Evolutionary conservation across 2,113 vertebrate species (phyloP).

Genomic region (Egretta garzetta): DNA sequence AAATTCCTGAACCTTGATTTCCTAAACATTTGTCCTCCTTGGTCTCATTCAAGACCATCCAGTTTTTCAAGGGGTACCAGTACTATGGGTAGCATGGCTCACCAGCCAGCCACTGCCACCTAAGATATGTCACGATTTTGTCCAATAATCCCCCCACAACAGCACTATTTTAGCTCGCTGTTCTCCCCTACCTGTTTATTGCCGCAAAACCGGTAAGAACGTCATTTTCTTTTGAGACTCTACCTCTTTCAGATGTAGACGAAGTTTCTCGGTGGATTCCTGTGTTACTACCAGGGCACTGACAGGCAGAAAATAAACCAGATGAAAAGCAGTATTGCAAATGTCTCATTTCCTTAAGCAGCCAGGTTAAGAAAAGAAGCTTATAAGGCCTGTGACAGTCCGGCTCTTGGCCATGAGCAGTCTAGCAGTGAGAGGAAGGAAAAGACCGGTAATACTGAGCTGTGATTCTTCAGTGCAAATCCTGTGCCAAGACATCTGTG

Average conservation of each 20-base stretch:
- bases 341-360: slow-evolving; percentile 2
- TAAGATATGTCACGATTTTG: neutral
- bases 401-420: neutral
- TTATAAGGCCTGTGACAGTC: neutral
- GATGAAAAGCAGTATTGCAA: neutral
- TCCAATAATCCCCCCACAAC: neutral
- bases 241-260: neutral
- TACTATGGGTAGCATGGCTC: neutral
- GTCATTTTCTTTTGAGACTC: neutral
- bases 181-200: neutral
- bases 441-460: neutral
- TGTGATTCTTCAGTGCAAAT: neutral
- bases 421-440: slow-evolving; percentile 30
- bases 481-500: slow-evolving; percentile 44
- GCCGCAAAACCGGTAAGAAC: neutral
- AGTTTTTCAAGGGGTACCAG: neutral
- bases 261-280: neutral
- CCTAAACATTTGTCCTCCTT: neutral
- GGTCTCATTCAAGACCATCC: neutral
- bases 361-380: slow-evolving; percentile 14
- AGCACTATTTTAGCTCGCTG: neutral
- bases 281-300: neutral
- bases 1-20: neutral
- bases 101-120: neutral
- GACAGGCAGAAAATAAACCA: neutral